Evolutionary conservation across 2,888 invertebrate genomes (phyloP), one percentile per base, ranked within the genome.

Genomic region (Drosophila pseudotalamancana): DNA sequence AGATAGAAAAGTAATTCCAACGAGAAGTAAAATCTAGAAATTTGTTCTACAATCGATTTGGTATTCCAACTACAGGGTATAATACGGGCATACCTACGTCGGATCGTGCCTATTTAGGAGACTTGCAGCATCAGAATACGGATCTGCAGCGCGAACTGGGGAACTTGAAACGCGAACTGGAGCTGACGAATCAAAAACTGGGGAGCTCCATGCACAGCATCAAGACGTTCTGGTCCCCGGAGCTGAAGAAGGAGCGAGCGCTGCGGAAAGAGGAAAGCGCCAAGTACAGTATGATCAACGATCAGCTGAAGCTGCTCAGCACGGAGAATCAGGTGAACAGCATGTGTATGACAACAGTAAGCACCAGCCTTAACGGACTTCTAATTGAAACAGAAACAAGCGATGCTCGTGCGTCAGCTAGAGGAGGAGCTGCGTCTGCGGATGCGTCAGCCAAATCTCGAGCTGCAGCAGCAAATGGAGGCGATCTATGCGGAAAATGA

Each of bases 151-250:
- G 97, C 73, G 98, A 99, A 91, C 94, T 98, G 90, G 95, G 95
- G 21, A 97, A 96, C 91, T 94, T 98, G 78, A 97, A 97, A 92
- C 97, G 97, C 91, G 98, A 98, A 91, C 93, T 98, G 89, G 98
- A 98, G 93, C 93, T 98, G 90, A 98, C 98, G 77, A 98, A 98
- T 92, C 98, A 99, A 93, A 99, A 99, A 92, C 94, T 99, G 87
- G 97, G 98, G 91, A 98, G 98, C 90, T 97, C 97, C 89, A 99
- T 99, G 99, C 99, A 99, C 93, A 98, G 98, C 92, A 99, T 99
- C 92, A 99, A 99, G 93, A 99, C 99, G 55, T 99, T 99, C 93
- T 99, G 99, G 99, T 98, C 98, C 91, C 99, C 99, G 16, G 99
- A 99, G 93, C 93, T 99, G 91, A 99, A 99, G 93, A 98, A 99